Evolutionary conservation across 2,113 vertebrate genomes (phyloP).

Genomic region (Ailurus styani): DNA sequence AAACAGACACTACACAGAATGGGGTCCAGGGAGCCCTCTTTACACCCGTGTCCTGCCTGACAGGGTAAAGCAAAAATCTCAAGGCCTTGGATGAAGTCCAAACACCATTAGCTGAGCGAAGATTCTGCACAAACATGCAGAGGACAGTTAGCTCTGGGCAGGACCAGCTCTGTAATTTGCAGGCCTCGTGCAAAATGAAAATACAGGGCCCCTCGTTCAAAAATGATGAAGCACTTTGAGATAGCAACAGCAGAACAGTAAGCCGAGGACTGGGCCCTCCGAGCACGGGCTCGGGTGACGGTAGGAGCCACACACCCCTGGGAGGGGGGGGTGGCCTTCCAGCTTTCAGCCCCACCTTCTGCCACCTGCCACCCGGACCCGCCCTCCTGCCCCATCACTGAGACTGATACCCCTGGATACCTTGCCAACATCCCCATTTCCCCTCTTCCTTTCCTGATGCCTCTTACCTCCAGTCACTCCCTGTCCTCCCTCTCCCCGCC

Average conservation of each 20-base stretch:
- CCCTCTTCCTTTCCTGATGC: not conserved
- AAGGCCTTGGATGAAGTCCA: slow-evolving; percentile 12
- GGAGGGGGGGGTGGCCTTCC: not conserved
- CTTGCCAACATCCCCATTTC: not conserved
- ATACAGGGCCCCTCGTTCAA: not conserved
- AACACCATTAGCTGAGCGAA: not conserved
- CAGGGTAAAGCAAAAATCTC: not conserved
- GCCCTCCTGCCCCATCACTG: not conserved
- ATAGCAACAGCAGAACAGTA: not conserved
- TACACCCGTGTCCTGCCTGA: fast-evolving
- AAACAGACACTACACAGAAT: not conserved
- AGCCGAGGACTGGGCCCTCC: fast-evolving
- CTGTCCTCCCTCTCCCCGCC: too few species aligned
- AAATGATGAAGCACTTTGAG: not conserved
- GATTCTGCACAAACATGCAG: not conserved
- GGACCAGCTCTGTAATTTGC: not conserved
- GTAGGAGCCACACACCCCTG: not conserved
- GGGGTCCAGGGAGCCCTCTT: not conserved
- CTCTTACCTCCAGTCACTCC: not conserved
- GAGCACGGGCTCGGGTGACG: fast-evolving
- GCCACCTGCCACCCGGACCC: fast-evolving
- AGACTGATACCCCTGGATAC: not conserved
- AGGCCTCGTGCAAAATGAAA: not conserved
- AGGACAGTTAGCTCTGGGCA: not conserved
- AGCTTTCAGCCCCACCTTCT: not conserved